Evolutionary conservation across 2,797 vertebrate species (phyloP).

Genomic region (Antrozous pallidus): DNA sequence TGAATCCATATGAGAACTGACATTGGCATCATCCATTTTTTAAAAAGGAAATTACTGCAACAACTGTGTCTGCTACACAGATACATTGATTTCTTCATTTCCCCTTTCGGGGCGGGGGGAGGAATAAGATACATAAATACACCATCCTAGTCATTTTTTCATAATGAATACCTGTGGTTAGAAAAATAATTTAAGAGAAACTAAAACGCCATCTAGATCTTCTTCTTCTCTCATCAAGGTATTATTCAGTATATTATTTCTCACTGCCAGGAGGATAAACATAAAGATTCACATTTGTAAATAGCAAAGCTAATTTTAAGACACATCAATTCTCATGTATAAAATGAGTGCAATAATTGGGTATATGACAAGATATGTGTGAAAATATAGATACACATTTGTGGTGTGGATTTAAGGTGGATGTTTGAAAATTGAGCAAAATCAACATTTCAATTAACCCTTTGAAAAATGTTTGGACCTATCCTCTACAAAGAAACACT

Average conservation of each 20-base stretch:
- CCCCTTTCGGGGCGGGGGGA: background rate
- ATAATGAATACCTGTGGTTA: constrained; percentile 34
- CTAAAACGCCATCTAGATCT: constrained; percentile 23
- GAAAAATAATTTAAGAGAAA: constrained; percentile 41
- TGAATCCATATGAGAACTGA: constrained; percentile 32
- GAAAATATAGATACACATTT: background rate
- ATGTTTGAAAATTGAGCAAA: background rate
- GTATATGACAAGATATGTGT: background rate
- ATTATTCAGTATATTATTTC: constrained; percentile 44
- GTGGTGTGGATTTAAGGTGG: background rate
- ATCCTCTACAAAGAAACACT: background rate
- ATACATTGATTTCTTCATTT: constrained; percentile 56
- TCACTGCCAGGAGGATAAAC: constrained; percentile 53
- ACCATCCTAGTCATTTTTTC: constrained; percentile 30
- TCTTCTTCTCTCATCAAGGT: constrained; percentile 37
- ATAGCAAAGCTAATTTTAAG: constrained; percentile 54
- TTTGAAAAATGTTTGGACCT: background rate
- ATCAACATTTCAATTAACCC: background rate
- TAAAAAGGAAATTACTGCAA: background rate
- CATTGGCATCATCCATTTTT: background rate
- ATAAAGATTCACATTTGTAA: constrained; percentile 47
- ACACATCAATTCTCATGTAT: constrained; percentile 38
- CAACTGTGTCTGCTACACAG: background rate
- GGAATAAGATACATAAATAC: background rate
- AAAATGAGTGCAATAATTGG: constrained; percentile 42